These are phyloP conservation scores for Macaria notata DNA, from an alignment of 2,888 invertebrate genomes.

Conservation along the genomic window DNA sequence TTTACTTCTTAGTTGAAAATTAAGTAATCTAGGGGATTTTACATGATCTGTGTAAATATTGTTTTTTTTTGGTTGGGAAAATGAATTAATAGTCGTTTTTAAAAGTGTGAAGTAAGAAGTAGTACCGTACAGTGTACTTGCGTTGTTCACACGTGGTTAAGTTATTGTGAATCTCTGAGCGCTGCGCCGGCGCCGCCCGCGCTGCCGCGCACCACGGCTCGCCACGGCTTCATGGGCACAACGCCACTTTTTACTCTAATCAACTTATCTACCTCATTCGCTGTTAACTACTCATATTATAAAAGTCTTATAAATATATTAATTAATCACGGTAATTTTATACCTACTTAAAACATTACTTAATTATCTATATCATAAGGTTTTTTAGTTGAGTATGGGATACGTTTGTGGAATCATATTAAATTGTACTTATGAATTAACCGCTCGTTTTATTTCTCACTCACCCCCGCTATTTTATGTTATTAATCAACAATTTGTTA, in stretches of 20 bases:
- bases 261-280: constrained; percentile 69
- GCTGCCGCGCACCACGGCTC: constrained; percentile 39
- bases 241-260: constrained; percentile 44
- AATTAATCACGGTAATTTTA: constrained; percentile 72
- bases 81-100: too few relatives aligned
- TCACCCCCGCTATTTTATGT: too few relatives aligned
- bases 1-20: constrained; percentile 47
- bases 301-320: constrained; percentile 56
- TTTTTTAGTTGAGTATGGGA: constrained; percentile 76
- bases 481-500: too few relatives aligned
- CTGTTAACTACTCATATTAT: constrained; percentile 63
- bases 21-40: constrained; percentile 38
- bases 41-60: constrained; percentile 51
- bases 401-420: constrained; percentile 80
- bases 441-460: constrained; percentile 74
- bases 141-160: constrained; percentile 53
- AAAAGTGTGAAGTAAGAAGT: constrained; percentile 29
- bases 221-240: constrained; percentile 58
- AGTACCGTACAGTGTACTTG: constrained; percentile 35
- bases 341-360: constrained; percentile 58
- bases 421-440: constrained; percentile 81
- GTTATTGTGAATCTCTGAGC: constrained; percentile 66
- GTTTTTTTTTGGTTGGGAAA: constrained; percentile 27
- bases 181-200: constrained; percentile 35
- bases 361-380: constrained; percentile 68